Conservation (phyloP, 2,797 vertebrate genomes). For the Alauda arvensis region DNA sequence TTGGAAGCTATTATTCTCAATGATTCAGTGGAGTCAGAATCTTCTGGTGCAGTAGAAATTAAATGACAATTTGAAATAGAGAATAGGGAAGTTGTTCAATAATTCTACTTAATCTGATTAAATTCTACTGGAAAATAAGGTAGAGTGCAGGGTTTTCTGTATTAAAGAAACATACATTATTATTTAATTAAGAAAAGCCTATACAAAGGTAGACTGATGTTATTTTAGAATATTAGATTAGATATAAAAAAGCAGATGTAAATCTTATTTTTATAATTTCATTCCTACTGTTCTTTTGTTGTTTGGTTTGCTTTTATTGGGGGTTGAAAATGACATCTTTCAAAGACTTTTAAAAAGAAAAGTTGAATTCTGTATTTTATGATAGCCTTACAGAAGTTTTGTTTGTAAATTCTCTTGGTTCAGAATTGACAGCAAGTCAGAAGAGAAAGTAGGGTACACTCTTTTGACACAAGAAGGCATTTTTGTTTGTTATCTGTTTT, state of each 20-base stretch:
- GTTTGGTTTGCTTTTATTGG: neutral
- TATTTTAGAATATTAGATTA: neutral
- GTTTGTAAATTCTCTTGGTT: neutral
- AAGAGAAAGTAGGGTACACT: neutral
- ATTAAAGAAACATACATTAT: neutral
- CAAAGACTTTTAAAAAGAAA: neutral
- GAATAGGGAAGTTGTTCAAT: neutral
- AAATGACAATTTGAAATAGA: neutral
- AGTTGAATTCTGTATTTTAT: neutral
- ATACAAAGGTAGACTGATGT: neutral
- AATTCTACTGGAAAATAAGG: neutral
- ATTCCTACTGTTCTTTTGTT: neutral
- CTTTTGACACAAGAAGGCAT: neutral
- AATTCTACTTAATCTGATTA: neutral
- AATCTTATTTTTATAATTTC: neutral
- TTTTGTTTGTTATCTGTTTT: neutral
- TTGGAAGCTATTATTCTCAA: neutral
- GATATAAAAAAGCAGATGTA: neutral
- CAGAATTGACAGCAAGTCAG: neutral
- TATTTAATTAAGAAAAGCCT: neutral
- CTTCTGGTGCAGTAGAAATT: neutral
- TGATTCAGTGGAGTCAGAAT: neutral
- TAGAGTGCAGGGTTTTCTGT: neutral
- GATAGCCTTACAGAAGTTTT: fast-evolving
- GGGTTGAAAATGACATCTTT: neutral